phyloP scores from a whole-genome alignment of 1,140 invertebrate species.

The Phymorhynchus buccinoides region DNA sequence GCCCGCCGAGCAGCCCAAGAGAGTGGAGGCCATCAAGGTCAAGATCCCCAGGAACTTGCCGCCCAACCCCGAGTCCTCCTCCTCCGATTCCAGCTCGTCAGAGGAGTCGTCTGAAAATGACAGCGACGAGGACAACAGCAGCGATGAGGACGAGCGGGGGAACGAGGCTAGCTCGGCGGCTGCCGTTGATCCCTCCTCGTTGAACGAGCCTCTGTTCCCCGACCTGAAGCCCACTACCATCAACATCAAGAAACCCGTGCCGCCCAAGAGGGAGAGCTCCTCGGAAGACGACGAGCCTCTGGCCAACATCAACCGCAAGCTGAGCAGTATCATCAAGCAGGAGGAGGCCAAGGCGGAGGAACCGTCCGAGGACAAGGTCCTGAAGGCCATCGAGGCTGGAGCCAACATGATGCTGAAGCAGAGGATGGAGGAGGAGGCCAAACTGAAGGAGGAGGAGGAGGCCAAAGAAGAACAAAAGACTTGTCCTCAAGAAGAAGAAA shows the following conservation, averaged over 20 bases:
- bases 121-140: neutral
- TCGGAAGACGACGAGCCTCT: slow-evolving; percentile 33
- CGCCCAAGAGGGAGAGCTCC: neutral
- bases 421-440: neutral
- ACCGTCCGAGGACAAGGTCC: neutral
- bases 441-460: neutral
- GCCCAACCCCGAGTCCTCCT: neutral
- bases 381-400: neutral
- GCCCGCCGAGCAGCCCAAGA: neutral
- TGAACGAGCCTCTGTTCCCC: slow-evolving; percentile 30
- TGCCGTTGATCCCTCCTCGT: neutral
- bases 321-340: neutral
- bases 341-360: neutral
- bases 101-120: slow-evolving; percentile 15
- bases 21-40: slow-evolving; percentile 36
- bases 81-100: neutral
- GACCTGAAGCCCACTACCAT: slow-evolving; percentile 4
- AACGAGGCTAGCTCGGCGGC: neutral
- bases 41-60: slow-evolving; percentile 31
- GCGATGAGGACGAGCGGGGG: slow-evolving; percentile 11
- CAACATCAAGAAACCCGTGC: neutral
- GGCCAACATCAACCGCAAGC: slow-evolving; percentile 25
- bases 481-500: neutral
- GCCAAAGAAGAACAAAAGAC: neutral
- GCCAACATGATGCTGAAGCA: neutral